phyloP scores from a whole-genome alignment of 2,113 vertebrate species.

The Vulpes lagopus region DNA sequence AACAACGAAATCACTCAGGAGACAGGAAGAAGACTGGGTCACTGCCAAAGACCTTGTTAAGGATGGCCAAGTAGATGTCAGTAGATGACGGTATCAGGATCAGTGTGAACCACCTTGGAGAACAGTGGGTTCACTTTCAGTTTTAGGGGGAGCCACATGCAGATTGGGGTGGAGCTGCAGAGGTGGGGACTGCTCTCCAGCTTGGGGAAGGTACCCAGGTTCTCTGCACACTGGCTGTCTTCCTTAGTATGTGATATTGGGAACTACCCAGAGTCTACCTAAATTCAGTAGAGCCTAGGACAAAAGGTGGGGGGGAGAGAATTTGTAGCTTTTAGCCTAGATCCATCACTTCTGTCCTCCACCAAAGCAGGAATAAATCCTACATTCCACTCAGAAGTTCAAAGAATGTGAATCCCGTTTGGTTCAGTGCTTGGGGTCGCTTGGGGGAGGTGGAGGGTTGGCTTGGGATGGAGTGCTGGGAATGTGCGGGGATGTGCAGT shows the following conservation, averaged over 20 bases:
- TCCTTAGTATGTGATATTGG: not conserved
- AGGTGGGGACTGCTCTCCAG: not conserved
- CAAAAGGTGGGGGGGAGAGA: not conserved
- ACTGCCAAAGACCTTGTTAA: conserved; percentile 11
- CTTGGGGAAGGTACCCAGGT: not conserved
- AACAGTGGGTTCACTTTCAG: not conserved
- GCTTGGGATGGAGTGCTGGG: not conserved
- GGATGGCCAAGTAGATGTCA: not conserved
- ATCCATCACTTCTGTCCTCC: not conserved
- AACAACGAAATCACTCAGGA: not conserved
- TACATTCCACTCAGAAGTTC: conserved; percentile 45
- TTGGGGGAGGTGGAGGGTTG: not conserved
- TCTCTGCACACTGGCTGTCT: not conserved
- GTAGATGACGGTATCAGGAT: not conserved
- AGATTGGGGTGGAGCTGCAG: not conserved
- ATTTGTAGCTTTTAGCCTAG: not conserved
- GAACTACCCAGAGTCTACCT: not conserved
- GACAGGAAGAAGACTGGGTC: not conserved
- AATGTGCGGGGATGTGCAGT: not conserved
- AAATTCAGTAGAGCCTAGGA: not conserved
- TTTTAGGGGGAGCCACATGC: not conserved
- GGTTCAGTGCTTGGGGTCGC: not conserved
- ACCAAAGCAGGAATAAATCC: not conserved
- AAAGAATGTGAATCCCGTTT: conserved; percentile 42
- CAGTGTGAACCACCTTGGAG: not conserved